These are phyloP conservation scores for Catocala fraxini DNA, from an alignment of 2,888 invertebrate genomes.

Conservation along the genomic window DNA sequence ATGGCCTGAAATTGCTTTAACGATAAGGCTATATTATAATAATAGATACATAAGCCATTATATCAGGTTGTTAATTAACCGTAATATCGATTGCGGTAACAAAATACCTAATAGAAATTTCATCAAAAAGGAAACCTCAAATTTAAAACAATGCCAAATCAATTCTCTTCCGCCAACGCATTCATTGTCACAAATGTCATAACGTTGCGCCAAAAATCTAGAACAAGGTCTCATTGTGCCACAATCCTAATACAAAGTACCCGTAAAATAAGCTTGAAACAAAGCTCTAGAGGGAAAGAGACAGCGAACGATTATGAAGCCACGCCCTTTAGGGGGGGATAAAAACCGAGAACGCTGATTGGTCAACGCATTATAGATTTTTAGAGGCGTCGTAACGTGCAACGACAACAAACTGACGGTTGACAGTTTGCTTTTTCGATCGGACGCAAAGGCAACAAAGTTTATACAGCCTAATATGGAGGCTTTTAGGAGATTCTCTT, in stretches of 20 bases:
- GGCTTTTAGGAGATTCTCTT: constrained; percentile 58
- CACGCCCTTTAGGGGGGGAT: constrained; percentile 82
- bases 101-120: background rate
- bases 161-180: constrained; percentile 43
- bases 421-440: constrained; percentile 77
- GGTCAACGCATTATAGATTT: constrained; percentile 83
- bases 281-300: constrained; percentile 78
- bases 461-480: constrained; percentile 55
- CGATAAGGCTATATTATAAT: too few species aligned
- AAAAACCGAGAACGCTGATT: constrained; percentile 72
- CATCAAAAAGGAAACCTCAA: constrained; percentile 8
- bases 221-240: constrained; percentile 55
- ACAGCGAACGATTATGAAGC: constrained; percentile 67
- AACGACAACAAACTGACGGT: constrained; percentile 68
- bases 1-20: too few species aligned
- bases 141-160: constrained; percentile 35
- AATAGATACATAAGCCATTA: too few species aligned
- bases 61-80: too few species aligned
- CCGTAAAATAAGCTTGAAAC: constrained; percentile 64
- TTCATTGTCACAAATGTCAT: constrained; percentile 27
- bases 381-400: constrained; percentile 67
- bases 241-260: constrained; percentile 57
- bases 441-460: constrained; percentile 47
- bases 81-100: background rate
- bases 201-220: constrained; percentile 35